Base-by-base conservation (phyloP, 2,113 vertebrate genomes). In the Cyprinus carpio region DNA sequence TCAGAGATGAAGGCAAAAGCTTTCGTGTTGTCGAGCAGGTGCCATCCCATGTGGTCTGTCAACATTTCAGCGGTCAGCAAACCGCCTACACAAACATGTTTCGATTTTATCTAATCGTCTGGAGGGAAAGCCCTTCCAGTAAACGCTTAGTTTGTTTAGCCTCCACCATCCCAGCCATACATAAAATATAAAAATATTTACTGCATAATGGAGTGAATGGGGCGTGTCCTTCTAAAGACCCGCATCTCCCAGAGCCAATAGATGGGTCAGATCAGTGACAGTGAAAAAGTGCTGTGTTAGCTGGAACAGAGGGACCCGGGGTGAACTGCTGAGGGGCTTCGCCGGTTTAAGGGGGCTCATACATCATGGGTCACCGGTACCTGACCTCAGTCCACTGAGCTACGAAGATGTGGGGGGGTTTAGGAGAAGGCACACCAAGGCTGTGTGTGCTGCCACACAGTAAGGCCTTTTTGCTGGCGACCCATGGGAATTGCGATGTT, bases 401-500 rank as follows among this genome's bases (percentile, higher is more conserved):
- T 86, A n/a, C n/a, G 86, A 65, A 84, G 80, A 71, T 40, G 81
- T 69, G 34, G 43, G 89, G 83, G 90, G 89, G 88, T 86, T 88
- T 86, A 83, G 88, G 87, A 93, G 92, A 93, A 92, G 91, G 93
- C 92, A 94, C 93, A 93, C 94, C 92, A 75, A 90, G 90, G 92
- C 92, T 92, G 93, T 93, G 93, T 94, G 91, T 90, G 85, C 83
- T 87, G 90, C 91, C 90, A 91, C 93, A 95, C 94, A 95, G 93
- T 94, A 92, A 93, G 92, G 91, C 92, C 91, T n/a, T 93, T 95
- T 94, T 85, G 94, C 93, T 90, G 83, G 62, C 88, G 88, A 95
- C 94, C 93, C 95, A 95, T n/a, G n/a, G n/a, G 95, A 93, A 95
- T 92, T 93, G 91, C 87, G 88, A 67, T 94, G 94, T 95, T 95